Evolutionary conservation across 1,140 invertebrate species (phyloP).

Genomic region (Procambarus virginalis): DNA sequence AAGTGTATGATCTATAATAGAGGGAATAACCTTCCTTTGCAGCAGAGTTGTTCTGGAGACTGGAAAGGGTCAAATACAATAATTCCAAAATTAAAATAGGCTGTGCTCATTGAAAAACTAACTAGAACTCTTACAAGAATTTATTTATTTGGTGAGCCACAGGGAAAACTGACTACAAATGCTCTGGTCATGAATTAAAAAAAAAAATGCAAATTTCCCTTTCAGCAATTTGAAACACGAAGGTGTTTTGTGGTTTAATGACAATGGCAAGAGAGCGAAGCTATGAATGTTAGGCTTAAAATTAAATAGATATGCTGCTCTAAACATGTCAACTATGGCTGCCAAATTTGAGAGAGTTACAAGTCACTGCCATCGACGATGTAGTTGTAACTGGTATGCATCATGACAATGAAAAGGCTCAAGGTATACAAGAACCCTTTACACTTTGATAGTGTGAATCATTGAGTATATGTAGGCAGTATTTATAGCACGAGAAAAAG

Average conservation of each 20-base stretch:
- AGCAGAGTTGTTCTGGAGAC: too few relatives aligned
- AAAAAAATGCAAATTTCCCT: not conserved
- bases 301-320: not conserved
- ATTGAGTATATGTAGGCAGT: not conserved
- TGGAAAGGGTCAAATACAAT: too few relatives aligned
- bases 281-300: not conserved
- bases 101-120: not conserved
- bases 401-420: not conserved
- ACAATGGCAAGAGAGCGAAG: not conserved
- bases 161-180: not conserved
- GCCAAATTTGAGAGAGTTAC: not conserved
- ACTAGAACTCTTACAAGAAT: not conserved
- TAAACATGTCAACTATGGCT: not conserved
- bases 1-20: too few relatives aligned
- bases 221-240: not conserved
- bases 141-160: not conserved
- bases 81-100: not conserved
- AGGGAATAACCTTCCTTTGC: too few relatives aligned
- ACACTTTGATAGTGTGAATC: not conserved
- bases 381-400: not conserved
- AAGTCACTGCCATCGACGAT: not conserved
- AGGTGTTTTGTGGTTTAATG: not conserved
- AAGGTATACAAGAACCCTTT: not conserved
- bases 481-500: constrained; percentile 2
- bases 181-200: not conserved